Percentiles rank a stretch among this genome's conserved stretches.
Conservation (phyloP, 2,113 vertebrate species). For the Pedionomus torquatus region DNA sequence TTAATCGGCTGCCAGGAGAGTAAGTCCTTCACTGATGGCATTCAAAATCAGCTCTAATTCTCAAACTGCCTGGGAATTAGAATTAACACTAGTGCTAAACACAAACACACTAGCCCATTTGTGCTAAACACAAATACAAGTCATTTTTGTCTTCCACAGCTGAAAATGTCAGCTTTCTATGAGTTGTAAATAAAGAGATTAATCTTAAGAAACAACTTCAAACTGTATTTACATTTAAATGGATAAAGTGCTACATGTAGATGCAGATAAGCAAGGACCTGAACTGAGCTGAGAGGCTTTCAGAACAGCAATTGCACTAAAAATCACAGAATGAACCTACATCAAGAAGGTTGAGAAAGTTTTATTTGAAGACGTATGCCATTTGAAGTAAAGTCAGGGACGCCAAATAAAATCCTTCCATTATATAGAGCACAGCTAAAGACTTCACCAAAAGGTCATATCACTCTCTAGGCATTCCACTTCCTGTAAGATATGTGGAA, state of each 20-base stretch:
- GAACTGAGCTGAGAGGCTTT: not conserved
- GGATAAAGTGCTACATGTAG: not conserved
- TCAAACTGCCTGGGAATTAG: not conserved
- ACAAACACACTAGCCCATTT: no score
- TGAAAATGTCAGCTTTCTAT: not conserved
- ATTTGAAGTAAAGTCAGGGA: not conserved
- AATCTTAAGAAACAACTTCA: not conserved
- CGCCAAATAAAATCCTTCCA: not conserved
- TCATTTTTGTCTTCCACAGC: not conserved
- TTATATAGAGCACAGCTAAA: not conserved
- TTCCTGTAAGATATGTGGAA: not conserved
- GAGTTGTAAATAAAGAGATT: not conserved
- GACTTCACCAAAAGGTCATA: rapidly evolving
- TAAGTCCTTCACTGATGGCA: not conserved
- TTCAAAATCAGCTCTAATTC: not conserved
- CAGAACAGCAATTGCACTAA: not conserved
- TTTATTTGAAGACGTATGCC: not conserved
- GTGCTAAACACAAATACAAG: not conserved
- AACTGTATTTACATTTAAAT: not conserved
- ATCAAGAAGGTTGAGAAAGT: not conserved
- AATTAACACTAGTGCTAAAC: not conserved
- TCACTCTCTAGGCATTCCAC: not conserved
- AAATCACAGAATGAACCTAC: not conserved
- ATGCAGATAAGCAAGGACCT: not conserved
- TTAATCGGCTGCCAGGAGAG: not conserved